Evolutionary conservation across 2,888 invertebrate species (phyloP).

Genomic region (Oxytorus armatus): DNA sequence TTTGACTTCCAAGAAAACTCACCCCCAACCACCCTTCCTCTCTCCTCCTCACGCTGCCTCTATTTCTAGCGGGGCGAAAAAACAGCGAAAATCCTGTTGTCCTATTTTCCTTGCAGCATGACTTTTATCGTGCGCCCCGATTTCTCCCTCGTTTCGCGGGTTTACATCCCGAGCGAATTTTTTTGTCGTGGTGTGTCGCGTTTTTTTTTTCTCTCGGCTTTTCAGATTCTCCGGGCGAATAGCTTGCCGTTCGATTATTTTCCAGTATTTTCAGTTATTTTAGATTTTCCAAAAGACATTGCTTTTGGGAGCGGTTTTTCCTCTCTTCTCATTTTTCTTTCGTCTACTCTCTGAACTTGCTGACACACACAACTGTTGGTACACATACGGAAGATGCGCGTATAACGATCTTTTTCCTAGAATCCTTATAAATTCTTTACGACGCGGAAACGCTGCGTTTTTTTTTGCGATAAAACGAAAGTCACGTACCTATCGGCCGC

Average conservation of each 20-base stretch:
- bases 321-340: background rate
- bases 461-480: slow-evolving; percentile 51
- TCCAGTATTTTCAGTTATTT: slow-evolving; percentile 11
- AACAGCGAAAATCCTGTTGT: slow-evolving; percentile 21
- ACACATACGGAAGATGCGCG: slow-evolving; percentile 2
- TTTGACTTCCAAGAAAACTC: slow-evolving; percentile 37
- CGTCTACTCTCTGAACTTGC: background rate
- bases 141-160: slow-evolving; percentile 14
- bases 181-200: background rate
- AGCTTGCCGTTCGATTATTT: background rate
- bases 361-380: background rate
- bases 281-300: slow-evolving; percentile 10
- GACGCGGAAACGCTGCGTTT: slow-evolving; percentile 11
- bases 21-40: background rate
- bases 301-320: background rate
- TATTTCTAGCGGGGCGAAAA: background rate
- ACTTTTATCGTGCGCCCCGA: slow-evolving; percentile 7
- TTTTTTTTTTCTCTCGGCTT: background rate
- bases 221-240: background rate
- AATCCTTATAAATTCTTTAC: slow-evolving; percentile 53
- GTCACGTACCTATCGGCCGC: slow-evolving; percentile 56
- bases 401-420: slow-evolving; percentile 44
- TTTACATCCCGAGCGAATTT: background rate
- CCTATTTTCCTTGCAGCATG: slow-evolving; percentile 5
- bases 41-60: background rate